These are phyloP conservation scores for Agrochola macilenta DNA, from an alignment of 2,888 invertebrate species.

Conservation along the genomic window DNA sequence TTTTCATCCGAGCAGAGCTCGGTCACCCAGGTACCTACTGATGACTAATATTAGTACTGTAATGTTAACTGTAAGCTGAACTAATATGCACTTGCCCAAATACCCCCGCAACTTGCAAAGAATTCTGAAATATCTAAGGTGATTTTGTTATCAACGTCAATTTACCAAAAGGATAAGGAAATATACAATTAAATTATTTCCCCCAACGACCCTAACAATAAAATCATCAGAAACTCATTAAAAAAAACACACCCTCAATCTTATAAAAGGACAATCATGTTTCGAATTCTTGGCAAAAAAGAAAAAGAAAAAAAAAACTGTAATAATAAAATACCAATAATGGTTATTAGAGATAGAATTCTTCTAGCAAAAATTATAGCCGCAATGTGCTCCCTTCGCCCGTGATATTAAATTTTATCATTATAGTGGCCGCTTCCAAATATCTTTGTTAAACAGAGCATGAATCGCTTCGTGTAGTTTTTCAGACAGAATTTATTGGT, in stretches of 20 bases:
- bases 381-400: conserved; percentile 64
- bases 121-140: background rate
- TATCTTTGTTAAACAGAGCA: conserved; percentile 83
- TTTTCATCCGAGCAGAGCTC: too few relatives aligned
- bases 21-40: too few relatives aligned
- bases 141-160: background rate
- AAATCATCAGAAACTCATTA: conserved; percentile 46
- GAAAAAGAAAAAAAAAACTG: conserved; percentile 43
- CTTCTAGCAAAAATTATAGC: conserved; percentile 76
- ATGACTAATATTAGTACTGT: too few relatives aligned
- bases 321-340: conserved; percentile 77
- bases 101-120: background rate
- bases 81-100: background rate
- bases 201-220: background rate
- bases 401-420: conserved; percentile 86
- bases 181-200: conserved; percentile 6
- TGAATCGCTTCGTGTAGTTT: conserved; percentile 75
- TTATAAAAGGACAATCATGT: conserved; percentile 63
- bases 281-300: conserved; percentile 53
- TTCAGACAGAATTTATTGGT: conserved; percentile 74
- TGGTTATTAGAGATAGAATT: conserved; percentile 73
- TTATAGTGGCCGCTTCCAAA: conserved; percentile 77
- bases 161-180: background rate
- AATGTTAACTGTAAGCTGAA: background rate
- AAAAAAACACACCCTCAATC: conserved; percentile 43